Base-by-base conservation (phyloP, 2,113 vertebrate genomes). In the Spheniscus mendiculus region DNA sequence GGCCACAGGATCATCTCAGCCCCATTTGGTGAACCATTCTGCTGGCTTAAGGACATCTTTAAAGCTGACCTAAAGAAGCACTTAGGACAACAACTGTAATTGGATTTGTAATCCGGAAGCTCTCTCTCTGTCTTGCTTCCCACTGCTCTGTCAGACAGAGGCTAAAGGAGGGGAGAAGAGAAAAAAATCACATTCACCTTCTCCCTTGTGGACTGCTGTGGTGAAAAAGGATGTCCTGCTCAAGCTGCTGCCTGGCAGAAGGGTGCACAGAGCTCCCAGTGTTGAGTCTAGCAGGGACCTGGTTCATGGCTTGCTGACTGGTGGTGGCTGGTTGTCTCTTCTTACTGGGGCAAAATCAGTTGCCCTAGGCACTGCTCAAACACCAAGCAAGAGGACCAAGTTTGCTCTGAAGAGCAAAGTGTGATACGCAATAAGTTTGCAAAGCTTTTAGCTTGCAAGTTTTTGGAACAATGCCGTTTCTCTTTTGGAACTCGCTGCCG, bases 11-110 rank as follows among this genome's bases (percentile, higher is more conserved):
- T 36, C 56, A 58, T 56, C 56, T 72, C 81, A 87, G 40, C 70
- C 61, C 20, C 38, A 25, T 71, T 92, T 81, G 44, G 34, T 86
- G 67, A 93, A 67, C 42, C 4, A 4, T 82, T 67, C 55, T 56
- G 5, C 52, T 82, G 86, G 21, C 19, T 72, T 84, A 62, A 87
- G 30, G 52, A 71, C 34, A 56, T 22, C 52, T 92, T 87, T 47
- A 79, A 87, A 82, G 47, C 30, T 87, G 69, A 78, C 83, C n/a
- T n/a, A n/a, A 94, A 74, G 56, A 44, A 84, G 25, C 55, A 87
- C 29, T 67, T 67, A 78, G 69, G 47, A 74, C 80, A 94, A 77
- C n/a, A 70, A 23, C 56, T 71, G 38, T 71, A 87, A 83, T 4
- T 86, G 40, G 50, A 49, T 82, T 91, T 93, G 34, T 94, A 79